phyloP scores from a whole-genome alignment of 2,797 vertebrate species.

The Salmo trutta region DNA sequence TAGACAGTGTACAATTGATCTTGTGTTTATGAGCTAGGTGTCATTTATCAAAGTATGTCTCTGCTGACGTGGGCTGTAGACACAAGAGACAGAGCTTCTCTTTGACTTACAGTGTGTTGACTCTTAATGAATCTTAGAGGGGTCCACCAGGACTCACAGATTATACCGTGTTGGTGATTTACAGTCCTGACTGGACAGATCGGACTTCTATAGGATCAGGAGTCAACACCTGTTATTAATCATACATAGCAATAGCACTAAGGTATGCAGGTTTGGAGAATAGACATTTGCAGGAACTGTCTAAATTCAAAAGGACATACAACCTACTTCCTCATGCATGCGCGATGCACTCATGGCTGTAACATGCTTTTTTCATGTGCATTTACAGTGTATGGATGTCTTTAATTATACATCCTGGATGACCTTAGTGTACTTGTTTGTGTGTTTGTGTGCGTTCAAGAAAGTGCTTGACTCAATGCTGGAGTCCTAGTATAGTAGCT shows the following conservation, averaged over 20 bases:
- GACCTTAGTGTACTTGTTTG: conserved; percentile 1
- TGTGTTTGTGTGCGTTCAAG: neutral
- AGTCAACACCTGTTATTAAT: neutral
- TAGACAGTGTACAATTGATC: neutral
- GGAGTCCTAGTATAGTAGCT: neutral
- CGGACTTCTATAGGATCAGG: neutral
- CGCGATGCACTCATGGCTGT: neutral
- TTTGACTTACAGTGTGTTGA: neutral
- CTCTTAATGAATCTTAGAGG: neutral
- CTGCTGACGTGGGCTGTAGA: neutral
- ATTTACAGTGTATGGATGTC: neutral
- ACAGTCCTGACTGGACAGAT: neutral
- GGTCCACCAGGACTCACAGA: neutral
- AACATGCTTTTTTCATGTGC: neutral
- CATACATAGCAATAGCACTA: neutral
- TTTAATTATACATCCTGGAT: neutral
- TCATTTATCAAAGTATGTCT: neutral
- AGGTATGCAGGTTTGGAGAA: neutral
- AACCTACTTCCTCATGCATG: neutral
- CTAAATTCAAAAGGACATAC: neutral
- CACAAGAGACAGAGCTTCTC: neutral
- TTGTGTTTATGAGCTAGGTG: neutral
- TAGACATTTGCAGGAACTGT: neutral
- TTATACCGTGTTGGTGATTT: neutral
- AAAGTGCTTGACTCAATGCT: neutral